Percentiles rank a stretch among this genome's conserved stretches.
phyloP scores from a whole-genome alignment of 2,797 vertebrate genomes.

The Choloepus didactylus region DNA sequence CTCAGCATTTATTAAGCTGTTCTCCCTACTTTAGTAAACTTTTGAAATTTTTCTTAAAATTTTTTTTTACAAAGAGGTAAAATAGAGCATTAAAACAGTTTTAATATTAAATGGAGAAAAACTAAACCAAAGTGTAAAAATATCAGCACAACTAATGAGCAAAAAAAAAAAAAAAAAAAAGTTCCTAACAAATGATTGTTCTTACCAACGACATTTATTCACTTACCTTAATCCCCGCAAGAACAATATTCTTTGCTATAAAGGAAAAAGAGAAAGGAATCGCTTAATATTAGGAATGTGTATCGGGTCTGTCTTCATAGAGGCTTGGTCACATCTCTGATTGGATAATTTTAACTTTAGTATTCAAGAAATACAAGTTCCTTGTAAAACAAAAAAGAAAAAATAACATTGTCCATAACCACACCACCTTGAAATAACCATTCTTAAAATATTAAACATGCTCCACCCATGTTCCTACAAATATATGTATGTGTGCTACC shows the following conservation, averaged over 20 bases:
- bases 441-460: constrained; percentile 19
- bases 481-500: neutral
- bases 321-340: neutral
- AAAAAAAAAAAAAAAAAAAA: neutral
- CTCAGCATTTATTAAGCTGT: neutral
- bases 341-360: neutral
- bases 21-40: neutral
- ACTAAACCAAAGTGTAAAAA: constrained; percentile 10
- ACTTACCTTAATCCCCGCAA: constrained; percentile 97
- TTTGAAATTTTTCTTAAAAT: constrained; percentile 16
- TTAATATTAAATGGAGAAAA: constrained; percentile 43
- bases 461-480: constrained; percentile 25
- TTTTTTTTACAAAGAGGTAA: neutral
- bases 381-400: constrained; percentile 19
- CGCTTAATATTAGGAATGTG: constrained; percentile 37
- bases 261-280: constrained; percentile 70
- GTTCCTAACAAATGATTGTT: neutral
- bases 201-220: neutral
- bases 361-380: constrained; percentile 33
- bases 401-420: constrained; percentile 13
- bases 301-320: neutral
- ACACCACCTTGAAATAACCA: constrained; percentile 1
- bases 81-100: neutral
- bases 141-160: neutral
- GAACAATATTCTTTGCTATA: constrained; percentile 97